These are phyloP conservation scores for Drosophila falleni DNA, from an alignment of 2,888 invertebrate genomes.

Conservation along the genomic window DNA sequence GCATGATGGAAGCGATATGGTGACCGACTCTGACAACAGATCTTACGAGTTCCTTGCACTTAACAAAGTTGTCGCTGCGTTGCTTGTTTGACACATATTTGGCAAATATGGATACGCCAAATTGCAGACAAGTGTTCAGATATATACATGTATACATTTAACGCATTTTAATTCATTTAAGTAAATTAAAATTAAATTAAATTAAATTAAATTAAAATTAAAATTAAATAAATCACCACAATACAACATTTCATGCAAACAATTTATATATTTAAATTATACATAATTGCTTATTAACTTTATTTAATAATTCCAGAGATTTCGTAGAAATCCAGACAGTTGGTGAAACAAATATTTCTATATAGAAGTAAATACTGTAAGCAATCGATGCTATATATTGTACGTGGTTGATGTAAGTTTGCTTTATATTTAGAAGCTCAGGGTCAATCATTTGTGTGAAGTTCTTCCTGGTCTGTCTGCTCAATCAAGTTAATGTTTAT, in stretches of 20 bases:
- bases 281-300: too few relatives aligned
- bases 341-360: too few relatives aligned
- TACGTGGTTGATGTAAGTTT: background rate
- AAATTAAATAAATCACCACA: too few relatives aligned
- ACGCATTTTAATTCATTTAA: background rate
- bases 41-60: constrained; percentile 43
- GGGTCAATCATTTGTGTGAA: constrained; percentile 15
- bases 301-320: too few relatives aligned
- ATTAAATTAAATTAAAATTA: background rate
- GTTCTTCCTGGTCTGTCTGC: constrained; percentile 23
- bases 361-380: too few relatives aligned
- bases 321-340: too few relatives aligned
- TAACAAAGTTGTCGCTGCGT: constrained; percentile 54
- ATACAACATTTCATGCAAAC: too few relatives aligned
- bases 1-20: constrained; percentile 26
- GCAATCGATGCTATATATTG: too few relatives aligned
- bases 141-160: background rate
- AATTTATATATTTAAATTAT: too few relatives aligned
- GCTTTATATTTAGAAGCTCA: background rate
- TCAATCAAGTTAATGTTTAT: constrained; percentile 56
- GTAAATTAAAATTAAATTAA: too few relatives aligned
- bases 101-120: constrained; percentile 36
- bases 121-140: constrained; percentile 6
- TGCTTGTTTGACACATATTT: constrained; percentile 41
- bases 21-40: constrained; percentile 8